Evolutionary conservation across 2,797 vertebrate species (phyloP).

Genomic region (Chaetophractus vellerosus): DNA sequence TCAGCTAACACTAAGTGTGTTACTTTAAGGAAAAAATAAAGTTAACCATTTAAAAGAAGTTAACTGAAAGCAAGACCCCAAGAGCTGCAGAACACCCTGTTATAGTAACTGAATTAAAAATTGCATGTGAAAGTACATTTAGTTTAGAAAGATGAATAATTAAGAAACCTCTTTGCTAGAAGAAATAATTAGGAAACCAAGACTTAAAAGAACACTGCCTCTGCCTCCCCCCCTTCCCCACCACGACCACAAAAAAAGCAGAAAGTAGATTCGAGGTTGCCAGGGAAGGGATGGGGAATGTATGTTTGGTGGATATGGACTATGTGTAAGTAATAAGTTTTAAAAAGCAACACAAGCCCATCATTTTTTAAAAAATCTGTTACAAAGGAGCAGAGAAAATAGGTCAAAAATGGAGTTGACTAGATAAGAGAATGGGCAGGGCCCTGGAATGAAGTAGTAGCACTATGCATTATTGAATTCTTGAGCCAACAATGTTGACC

Average conservation of each 20-base stretch:
- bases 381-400: conserved; percentile 68
- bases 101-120: neutral
- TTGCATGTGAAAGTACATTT: neutral
- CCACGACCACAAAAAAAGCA: no score
- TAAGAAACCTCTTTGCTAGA: conserved; percentile 21
- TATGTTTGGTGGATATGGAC: neutral
- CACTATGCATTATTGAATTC: conserved; percentile 57
- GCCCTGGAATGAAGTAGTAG: neutral
- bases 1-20: neutral
- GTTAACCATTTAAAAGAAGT: neutral
- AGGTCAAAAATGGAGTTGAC: conserved; percentile 65
- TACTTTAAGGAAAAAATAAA: neutral
- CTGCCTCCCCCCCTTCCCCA: no score
- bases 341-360: neutral
- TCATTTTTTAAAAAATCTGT: conserved; percentile 30
- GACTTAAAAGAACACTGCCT: neutral
- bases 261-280: neutral
- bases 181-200: conserved; percentile 11
- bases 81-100: neutral
- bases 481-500: conserved; percentile 36
- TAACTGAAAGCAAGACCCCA: neutral
- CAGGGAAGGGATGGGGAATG: no score
- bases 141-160: neutral
- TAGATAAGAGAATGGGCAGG: conserved; percentile 69
- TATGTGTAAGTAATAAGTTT: no score